Conservation (phyloP, 2,888 invertebrate species). For the Lapara coniferarum region DNA sequence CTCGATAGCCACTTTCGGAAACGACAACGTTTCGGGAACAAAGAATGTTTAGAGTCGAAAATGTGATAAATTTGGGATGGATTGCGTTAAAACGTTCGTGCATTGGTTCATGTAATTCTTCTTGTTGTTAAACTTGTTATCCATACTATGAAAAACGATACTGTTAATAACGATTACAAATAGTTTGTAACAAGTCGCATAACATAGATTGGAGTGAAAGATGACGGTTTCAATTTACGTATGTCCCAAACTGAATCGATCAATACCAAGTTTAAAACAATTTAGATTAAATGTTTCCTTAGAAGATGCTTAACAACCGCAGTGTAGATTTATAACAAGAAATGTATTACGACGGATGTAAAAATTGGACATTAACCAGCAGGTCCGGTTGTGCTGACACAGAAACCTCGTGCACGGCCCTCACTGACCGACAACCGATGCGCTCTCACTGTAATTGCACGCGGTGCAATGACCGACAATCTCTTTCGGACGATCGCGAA, state of each 20-base stretch:
- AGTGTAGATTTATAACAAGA: background rate
- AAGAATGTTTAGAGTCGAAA: background rate
- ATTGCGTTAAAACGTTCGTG: too few species aligned
- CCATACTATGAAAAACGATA: too few species aligned
- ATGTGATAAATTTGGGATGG: background rate
- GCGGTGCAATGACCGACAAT: constrained; percentile 58
- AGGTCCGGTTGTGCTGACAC: constrained; percentile 66
- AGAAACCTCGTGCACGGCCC: constrained; percentile 65
- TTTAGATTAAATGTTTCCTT: too few species aligned
- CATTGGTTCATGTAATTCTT: too few species aligned
- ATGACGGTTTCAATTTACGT: too few species aligned
- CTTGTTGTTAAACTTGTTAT: too few species aligned
- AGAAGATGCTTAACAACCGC: background rate
- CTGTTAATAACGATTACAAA: too few species aligned
- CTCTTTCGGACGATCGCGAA: constrained; percentile 43
- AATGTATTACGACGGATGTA: constrained; percentile 18
- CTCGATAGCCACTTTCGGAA: constrained; percentile 4
- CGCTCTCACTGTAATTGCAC: constrained; percentile 57
- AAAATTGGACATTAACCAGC: constrained; percentile 29
- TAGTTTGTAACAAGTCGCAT: too few species aligned
- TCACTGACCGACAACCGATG: constrained; percentile 47
- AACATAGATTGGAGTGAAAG: too few species aligned
- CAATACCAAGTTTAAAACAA: too few species aligned
- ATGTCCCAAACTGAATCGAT: too few species aligned
- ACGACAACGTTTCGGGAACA: background rate